Evolutionary conservation across 2,113 vertebrate species (phyloP), one percentile per base, ranked within the genome.

Genomic region (Pavo muticus): DNA sequence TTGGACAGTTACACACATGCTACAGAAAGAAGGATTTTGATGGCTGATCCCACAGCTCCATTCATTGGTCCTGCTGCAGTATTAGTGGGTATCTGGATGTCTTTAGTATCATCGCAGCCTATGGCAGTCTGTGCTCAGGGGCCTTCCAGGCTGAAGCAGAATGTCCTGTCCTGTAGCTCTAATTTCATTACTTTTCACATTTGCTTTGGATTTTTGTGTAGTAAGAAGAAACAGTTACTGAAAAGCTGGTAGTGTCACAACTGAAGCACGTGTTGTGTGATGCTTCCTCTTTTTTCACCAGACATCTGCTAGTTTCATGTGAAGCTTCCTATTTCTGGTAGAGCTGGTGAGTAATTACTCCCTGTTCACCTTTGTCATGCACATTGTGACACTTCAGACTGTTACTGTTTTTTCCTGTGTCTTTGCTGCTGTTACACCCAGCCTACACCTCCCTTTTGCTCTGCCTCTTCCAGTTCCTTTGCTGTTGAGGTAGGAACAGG

Each of bases 361-460:
- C 29, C 8, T 16, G 59, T 29, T n/a, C 29, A 42, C 12, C 32
- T 84, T 56, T 50, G 27, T 23, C 0, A 0, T 29, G 23, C 29
- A 42, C 54, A 64, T 44, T 47, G 25, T 48, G 65, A 30, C 20
- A 11, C 50, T 56, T 1, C 4, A 3, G 27, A 6, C 19, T 61
- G 42, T 39, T 27, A 37, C 4, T 19, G 3, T 71, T 84, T 69
- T 20, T 79, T 76, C 24, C 54, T 77, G 2, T 80, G 11, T 27
- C 25, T 68, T 60, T 40, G 1, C 0, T 19, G 40, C 27, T 52
- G 7, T 32, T 35, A 54, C 64, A 4, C 59, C 10, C 2, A 64
- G 4, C 47, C 12, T 35, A 4, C 24, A 73, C 1, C 14, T 70
- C 16, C 5, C 57, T 80, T 70, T 80, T 9, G 11, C 7, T 15